Evolutionary conservation across 2,113 vertebrate genomes (phyloP).

Genomic region (Tupaia chinensis): DNA sequence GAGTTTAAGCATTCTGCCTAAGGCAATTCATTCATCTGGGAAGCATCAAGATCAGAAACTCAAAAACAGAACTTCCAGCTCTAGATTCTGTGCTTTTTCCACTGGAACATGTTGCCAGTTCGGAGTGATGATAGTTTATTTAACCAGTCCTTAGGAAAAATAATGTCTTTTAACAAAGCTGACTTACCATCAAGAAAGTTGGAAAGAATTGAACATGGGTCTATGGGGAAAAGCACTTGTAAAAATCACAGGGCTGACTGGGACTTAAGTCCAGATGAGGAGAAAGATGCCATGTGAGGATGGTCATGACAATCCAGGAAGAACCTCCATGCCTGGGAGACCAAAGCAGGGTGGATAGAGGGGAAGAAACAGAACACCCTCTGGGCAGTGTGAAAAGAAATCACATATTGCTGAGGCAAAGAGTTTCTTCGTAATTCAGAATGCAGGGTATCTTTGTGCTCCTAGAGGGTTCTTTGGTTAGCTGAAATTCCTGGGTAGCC

Average conservation of each 20-base stretch:
- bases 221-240: not conserved
- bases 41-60: conserved; percentile 34
- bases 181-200: not conserved
- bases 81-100: conserved; percentile 47
- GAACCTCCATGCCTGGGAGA: not conserved
- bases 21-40: conserved; percentile 32
- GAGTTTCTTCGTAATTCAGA: not conserved
- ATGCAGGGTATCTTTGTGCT: not conserved
- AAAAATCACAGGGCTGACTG: not conserved
- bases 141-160: conserved; percentile 25
- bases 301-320: not conserved
- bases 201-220: conserved; percentile 29
- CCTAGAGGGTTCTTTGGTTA: not conserved
- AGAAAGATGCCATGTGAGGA: not conserved
- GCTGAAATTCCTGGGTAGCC: not conserved
- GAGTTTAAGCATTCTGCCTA: not conserved
- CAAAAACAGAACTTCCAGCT: conserved; percentile 49
- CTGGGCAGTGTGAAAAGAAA: not conserved
- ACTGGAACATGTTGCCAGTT: conserved; percentile 20
- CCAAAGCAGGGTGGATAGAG: not conserved
- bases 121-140: conserved; percentile 20
- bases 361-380: not conserved
- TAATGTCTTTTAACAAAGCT: conserved; percentile 22
- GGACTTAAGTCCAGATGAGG: not conserved
- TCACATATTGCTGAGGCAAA: not conserved